Percentiles rank a stretch among this genome's conserved stretches.
Evolutionary conservation across 2,113 vertebrate species (phyloP).

Genomic region (Microcebus tavaratra): DNA sequence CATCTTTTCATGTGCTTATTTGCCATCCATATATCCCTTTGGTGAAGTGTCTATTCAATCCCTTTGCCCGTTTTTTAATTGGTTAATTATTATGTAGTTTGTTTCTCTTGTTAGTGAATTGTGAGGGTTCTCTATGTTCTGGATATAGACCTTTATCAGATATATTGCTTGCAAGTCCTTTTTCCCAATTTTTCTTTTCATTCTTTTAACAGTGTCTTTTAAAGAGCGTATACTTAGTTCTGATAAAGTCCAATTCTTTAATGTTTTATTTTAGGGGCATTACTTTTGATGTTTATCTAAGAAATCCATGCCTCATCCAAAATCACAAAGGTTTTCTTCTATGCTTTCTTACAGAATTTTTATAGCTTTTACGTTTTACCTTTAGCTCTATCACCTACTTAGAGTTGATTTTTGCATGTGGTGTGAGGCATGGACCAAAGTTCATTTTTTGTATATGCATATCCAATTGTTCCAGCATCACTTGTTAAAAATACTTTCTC

Average conservation of each 20-base stretch:
- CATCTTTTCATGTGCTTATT: not conserved
- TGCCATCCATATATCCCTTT: not conserved
- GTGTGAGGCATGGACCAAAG: not conserved
- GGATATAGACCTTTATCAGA: not conserved
- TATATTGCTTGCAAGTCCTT: not conserved
- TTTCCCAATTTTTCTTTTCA: not conserved
- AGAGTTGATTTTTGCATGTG: not conserved
- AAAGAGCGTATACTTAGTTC: not conserved
- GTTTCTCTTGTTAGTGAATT: not conserved
- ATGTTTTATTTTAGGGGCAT: not conserved
- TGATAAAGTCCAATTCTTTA: not conserved
- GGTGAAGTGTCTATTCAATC: not conserved
- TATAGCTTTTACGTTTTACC: not conserved
- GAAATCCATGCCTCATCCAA: not conserved
- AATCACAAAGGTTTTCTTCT: not conserved
- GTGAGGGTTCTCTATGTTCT: not conserved
- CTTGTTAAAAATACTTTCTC: not conserved
- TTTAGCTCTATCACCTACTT: not conserved
- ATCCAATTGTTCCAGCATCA: not conserved
- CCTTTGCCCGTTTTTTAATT: not conserved
- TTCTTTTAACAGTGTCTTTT: not conserved
- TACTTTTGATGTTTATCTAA: not conserved
- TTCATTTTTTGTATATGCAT: not conserved
- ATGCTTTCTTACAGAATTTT: not conserved
- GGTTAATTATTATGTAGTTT: not conserved